Base-by-base conservation (phyloP, 2,888 invertebrate species). In the Miltochrista miniata region DNA sequence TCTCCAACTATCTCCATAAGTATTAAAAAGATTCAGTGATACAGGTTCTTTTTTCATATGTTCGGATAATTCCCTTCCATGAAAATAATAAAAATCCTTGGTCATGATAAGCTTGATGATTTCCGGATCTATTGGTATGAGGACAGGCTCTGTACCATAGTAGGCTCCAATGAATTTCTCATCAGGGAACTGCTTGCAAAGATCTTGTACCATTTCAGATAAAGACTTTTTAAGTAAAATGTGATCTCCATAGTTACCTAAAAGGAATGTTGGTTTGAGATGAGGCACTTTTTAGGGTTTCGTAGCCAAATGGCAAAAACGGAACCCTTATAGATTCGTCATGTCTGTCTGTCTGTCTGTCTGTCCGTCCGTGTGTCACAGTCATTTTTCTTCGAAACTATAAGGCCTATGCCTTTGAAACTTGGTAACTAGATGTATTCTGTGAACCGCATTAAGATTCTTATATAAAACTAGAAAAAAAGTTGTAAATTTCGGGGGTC, bases 11-110 rank as follows among this genome's bases (percentile, higher is more conserved):
- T 70, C 61, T 0, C 67, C 70, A 30, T 56, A 42, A 15, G 57
- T 51, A 18, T 30, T 39, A 3, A 67, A 61, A 11, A 72, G 39
- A 12, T 64, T 70, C 14, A 47, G 35, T 3, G 55, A 42, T 1
- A 39, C 35, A 0, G 51, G 50, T 12, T 68, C 72, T 11, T 54
- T 60, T 29, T 70, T 30, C 8, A 37, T 56, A 33, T 74, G 59
- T 0, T 68, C 64, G 3, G 70, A 48, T 1, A 76, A 30, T 2
- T 76, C 71, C 37, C 79, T 61, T 36, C 70, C 64, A 41, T 55
- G 72, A 43, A 79, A 81, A 43, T 64, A 70, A 24, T 74, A 70
- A 51, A 77, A 81, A 29, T 83, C 78, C 31, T 79, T 78, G 0
- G 76, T 71, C 14, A 72, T 48, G 1, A 82, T 61, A 0, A 73